Percentiles rank a stretch among this genome's conserved stretches.
phyloP scores from a whole-genome alignment of 1,140 invertebrate species.

The Cardiocondyla obscurior region DNA sequence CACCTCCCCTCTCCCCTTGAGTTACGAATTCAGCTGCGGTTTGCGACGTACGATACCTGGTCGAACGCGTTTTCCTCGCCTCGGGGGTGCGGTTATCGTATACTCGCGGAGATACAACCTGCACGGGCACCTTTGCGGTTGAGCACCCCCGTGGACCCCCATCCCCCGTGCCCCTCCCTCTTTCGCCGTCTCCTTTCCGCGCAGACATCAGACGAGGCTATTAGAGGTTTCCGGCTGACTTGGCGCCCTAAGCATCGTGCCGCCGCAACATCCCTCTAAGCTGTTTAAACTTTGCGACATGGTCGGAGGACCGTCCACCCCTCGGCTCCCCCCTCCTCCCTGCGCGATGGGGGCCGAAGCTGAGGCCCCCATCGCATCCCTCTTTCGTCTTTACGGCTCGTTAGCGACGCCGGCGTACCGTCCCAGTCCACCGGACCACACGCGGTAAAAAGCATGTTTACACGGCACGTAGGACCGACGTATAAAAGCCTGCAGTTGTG shows the following conservation, averaged over 20 bases:
- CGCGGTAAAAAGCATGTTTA: constrained; percentile 37
- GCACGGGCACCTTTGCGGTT: constrained; percentile 65
- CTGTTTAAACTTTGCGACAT: constrained; percentile 80
- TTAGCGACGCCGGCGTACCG: constrained; percentile 63
- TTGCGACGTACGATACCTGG: constrained; percentile 68
- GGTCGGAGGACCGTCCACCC: constrained; percentile 56
- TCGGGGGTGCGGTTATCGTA: constrained; percentile 72
- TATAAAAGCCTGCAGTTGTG: not conserved
- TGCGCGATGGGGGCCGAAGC: not conserved
- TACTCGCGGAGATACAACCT: constrained; percentile 68
- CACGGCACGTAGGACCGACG: constrained; percentile 22
- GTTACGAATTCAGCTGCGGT: constrained; percentile 70
- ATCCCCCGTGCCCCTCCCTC: constrained; percentile 21
- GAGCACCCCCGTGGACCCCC: constrained; percentile 34
- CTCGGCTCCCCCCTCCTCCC: constrained; percentile 1
- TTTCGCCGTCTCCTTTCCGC: constrained; percentile 43
- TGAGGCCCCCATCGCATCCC: constrained; percentile 68
- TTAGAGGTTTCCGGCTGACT: constrained; percentile 82
- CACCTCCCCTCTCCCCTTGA: constrained; percentile 17
- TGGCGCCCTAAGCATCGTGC: constrained; percentile 72
- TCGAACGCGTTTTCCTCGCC: constrained; percentile 64
- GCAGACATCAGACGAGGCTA: constrained; percentile 72
- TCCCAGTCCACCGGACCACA: constrained; percentile 6
- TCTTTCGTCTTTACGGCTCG: constrained; percentile 75
- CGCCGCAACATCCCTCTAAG: constrained; percentile 78